Evolutionary conservation across 2,888 invertebrate genomes (phyloP).

Genomic region (Himalopsyche kuldschensis): DNA sequence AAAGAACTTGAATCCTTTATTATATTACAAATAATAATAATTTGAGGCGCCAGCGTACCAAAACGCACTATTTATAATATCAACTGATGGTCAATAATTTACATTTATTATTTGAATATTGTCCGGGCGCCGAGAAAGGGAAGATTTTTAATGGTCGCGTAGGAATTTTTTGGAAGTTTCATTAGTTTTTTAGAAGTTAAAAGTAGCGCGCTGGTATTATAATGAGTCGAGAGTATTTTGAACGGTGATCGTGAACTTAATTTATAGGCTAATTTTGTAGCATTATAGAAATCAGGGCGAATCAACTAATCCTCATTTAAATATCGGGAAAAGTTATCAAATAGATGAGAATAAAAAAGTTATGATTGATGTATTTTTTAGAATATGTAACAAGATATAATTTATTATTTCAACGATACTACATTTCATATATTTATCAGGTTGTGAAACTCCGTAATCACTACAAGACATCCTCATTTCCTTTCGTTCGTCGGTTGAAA

Average conservation of each 20-base stretch:
- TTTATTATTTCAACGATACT: too few species aligned
- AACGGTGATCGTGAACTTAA: slow-evolving; percentile 22
- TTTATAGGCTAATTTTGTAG: slow-evolving; percentile 13
- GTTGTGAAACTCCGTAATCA: too few species aligned
- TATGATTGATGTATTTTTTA: too few species aligned
- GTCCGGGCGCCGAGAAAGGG: slow-evolving; percentile 17
- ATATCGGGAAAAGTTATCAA: not conserved
- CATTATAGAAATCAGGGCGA: not conserved
- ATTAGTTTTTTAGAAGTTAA: slow-evolving; percentile 34
- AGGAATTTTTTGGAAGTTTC: slow-evolving; percentile 3
- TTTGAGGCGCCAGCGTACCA: slow-evolving; percentile 32
- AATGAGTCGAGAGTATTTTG: slow-evolving; percentile 13
- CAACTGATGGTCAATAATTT: slow-evolving; percentile 29
- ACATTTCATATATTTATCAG: too few species aligned
- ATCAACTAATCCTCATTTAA: not conserved
- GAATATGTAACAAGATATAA: too few species aligned
- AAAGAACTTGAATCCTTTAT: not conserved
- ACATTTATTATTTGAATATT: slow-evolving; percentile 27
- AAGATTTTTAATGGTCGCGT: not conserved
- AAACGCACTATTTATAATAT: slow-evolving; percentile 27
- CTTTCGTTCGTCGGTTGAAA: too few species aligned
- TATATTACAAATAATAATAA: not conserved
- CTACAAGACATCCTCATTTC: too few species aligned
- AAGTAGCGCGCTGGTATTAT: slow-evolving; percentile 29
- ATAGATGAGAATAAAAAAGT: too few species aligned